Percentiles rank a stretch among this genome's conserved stretches.
These are phyloP conservation scores for Glossophaga mutica DNA, from an alignment of 2,797 vertebrate genomes.

Conservation along the genomic window DNA sequence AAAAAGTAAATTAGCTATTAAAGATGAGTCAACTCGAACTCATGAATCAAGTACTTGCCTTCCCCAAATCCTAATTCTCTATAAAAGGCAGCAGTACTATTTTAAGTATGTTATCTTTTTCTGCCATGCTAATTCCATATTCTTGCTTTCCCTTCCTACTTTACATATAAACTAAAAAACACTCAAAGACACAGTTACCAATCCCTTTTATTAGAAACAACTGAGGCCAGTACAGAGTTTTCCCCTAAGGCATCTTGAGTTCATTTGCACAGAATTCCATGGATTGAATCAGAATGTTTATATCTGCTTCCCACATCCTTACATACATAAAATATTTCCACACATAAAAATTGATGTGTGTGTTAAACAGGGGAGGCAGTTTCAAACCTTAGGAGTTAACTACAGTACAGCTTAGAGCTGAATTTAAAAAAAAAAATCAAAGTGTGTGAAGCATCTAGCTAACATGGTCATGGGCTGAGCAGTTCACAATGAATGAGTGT, in stretches of 20 bases:
- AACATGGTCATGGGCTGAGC: constrained; percentile 54
- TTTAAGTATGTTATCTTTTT: not conserved
- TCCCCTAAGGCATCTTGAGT: not conserved
- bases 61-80: not conserved
- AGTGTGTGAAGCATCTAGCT: constrained; percentile 48
- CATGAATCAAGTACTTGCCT: not conserved
- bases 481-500: constrained; percentile 31
- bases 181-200: not conserved
- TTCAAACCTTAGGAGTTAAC: constrained; percentile 62
- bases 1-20: not conserved
- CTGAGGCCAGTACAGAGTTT: not conserved
- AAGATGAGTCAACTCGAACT: not conserved
- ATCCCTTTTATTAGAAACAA: constrained; percentile 25
- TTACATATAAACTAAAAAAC: constrained; percentile 4
- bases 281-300: constrained; percentile 3
- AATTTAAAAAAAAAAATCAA: constrained; percentile 64
- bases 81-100: not conserved
- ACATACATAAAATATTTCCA: not conserved
- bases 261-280: constrained; percentile 34
- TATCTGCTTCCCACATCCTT: not conserved
- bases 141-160: not conserved
- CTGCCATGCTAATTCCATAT: not conserved
- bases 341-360: not conserved
- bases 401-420: not conserved
- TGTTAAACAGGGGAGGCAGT: not conserved